Evolutionary conservation across 2,113 vertebrate species (phyloP).

Genomic region (Dryoscopus gambensis): DNA sequence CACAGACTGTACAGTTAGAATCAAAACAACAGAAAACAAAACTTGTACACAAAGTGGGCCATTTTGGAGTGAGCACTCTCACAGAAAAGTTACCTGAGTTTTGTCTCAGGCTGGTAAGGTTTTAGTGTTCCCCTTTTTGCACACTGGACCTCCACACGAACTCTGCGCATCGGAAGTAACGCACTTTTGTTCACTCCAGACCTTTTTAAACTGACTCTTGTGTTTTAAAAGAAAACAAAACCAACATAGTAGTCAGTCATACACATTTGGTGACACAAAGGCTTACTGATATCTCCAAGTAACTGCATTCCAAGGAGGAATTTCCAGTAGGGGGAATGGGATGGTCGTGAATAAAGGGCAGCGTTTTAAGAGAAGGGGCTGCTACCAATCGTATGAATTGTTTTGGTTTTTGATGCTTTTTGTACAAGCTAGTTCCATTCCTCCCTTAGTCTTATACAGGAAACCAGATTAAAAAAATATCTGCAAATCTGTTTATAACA

Average conservation of each 20-base stretch:
- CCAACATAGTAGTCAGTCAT: background rate
- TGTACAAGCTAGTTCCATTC: background rate
- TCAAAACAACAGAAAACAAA: background rate
- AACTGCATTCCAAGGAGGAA: background rate
- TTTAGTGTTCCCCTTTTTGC: background rate
- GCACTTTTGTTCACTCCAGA: background rate
- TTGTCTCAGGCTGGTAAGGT: background rate
- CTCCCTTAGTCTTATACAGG: background rate
- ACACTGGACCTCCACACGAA: background rate
- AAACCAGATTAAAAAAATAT: background rate
- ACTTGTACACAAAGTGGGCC: background rate
- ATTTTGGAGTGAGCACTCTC: background rate
- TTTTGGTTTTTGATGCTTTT: background rate
- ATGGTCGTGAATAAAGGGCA: background rate
- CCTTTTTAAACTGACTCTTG: background rate
- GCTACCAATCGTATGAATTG: background rate
- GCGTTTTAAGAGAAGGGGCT: background rate
- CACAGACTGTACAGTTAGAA: background rate
- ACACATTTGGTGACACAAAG: background rate
- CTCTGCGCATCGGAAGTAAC: background rate
- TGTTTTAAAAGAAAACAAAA: background rate
- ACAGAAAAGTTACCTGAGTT: background rate
- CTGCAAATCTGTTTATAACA: background rate
- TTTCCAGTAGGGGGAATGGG: background rate
- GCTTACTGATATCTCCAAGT: background rate